Conservation (phyloP, 2,113 vertebrate genomes). For the Regulus satrapa region DNA sequence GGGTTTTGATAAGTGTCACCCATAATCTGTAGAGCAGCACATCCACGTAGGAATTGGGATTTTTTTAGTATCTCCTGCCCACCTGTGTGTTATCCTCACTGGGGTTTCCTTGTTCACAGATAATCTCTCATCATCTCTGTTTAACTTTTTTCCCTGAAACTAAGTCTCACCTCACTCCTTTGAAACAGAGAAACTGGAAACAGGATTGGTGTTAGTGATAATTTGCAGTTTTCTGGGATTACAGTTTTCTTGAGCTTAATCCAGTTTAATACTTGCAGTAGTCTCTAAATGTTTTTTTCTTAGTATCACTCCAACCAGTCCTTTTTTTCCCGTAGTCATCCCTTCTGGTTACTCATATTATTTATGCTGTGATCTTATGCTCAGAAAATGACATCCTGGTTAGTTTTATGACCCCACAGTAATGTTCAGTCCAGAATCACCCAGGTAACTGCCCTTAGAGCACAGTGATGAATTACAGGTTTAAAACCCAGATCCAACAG, state of each 20-base stretch:
- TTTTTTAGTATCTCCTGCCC: neutral
- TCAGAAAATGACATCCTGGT: neutral
- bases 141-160: neutral
- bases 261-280: neutral
- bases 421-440: neutral
- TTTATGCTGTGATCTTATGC: neutral
- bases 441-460: neutral
- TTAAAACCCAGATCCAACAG: neutral
- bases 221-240: neutral
- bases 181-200: neutral
- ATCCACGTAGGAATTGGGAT: neutral
- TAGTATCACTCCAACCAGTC: neutral
- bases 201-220: neutral
- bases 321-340: neutral
- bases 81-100: neutral
- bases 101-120: neutral
- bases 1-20: neutral
- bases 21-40: neutral
- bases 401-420: neutral
- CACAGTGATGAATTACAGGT: neutral
- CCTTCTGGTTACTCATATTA: neutral
- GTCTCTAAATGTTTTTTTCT: neutral
- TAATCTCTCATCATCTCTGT: neutral
- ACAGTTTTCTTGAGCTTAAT: neutral
- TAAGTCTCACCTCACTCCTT: neutral